Evolutionary conservation across 2,888 invertebrate genomes (phyloP), one percentile per base, ranked within the genome.

Genomic region (Graphium colonna): DNA sequence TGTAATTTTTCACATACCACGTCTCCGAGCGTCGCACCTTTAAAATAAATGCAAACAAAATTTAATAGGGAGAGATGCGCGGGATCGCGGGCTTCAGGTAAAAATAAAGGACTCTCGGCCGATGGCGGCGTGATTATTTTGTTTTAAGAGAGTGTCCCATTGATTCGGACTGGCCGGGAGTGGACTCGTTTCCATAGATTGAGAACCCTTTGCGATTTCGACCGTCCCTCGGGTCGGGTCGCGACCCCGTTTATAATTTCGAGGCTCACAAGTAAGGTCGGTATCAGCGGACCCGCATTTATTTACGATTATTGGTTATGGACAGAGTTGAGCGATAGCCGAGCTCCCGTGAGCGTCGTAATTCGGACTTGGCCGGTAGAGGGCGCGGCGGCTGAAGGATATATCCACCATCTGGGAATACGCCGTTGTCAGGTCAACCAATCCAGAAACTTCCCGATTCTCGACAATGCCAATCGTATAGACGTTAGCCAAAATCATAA

Each of bases 41-140:
- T 85, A 88, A 89, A 89, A 89, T 88, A 88, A 89, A 89, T 88
- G 89, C 89, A 89, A 88, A 89, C 88, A 88, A 89, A 89, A 88
- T 88, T 87, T 89, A 89, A 89, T 89, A 89, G 89, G 88, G 88
- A 88, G 87, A 88, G 89, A 86, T 87, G 88, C 88, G 81, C 88
- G 75, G 87, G 84, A 84, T 81, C 80, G 86, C 86, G 77, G 69
- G 69, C 82, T 82, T 82, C 82, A 81, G 77, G 83, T 84, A 86
- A 86, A 89, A 88, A 88, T 87, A 89, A 89, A 89, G 75, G 80
- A 86, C 75, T 74, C 71, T 69, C 77, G 75, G 72, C 77, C 82
- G 81, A 81, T 85, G 83, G 75, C 75, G 73, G 75, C 69, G 75
- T 78, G 77, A 82, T 77, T 41, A 78, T 79, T 82, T 84, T 73